Percentiles rank a stretch among this genome's conserved stretches.
phyloP scores from a whole-genome alignment of 53 echinoderm and acorn worm species.

The Mesocentrotus franciscanus region DNA sequence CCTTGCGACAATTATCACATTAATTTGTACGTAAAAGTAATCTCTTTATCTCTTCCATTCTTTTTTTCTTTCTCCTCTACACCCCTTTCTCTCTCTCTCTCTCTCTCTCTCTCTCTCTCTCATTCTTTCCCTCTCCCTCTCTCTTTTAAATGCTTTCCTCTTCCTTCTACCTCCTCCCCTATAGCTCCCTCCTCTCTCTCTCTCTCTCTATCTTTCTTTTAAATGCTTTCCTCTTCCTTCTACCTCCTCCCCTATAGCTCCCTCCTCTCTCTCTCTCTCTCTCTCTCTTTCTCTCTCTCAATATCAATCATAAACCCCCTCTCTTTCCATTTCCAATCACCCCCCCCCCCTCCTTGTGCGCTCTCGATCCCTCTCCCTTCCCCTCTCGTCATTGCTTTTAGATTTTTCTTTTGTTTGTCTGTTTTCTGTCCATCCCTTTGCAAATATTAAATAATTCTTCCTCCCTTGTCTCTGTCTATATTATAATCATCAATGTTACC shows the following conservation, averaged over 20 bases:
- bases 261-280: background rate
- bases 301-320: no score
- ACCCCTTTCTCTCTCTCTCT: background rate
- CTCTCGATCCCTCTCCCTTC: background rate
- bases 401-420: background rate
- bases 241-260: background rate
- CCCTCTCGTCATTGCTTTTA: background rate
- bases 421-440: background rate
- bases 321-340: background rate
- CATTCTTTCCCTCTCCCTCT: background rate
- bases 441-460: background rate
- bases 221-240: background rate
- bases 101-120: background rate
- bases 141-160: no score
- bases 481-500: background rate
- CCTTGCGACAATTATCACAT: background rate
- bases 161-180: background rate
- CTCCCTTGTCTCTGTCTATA: background rate
- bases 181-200: background rate
- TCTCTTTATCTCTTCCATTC: background rate
- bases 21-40: background rate
- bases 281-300: no score
- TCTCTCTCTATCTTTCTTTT: background rate
- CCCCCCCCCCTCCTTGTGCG: background rate
- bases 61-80: background rate